These are phyloP conservation scores for Subacronicta megacephala DNA, from an alignment of 2,888 invertebrate genomes.

Conservation along the genomic window DNA sequence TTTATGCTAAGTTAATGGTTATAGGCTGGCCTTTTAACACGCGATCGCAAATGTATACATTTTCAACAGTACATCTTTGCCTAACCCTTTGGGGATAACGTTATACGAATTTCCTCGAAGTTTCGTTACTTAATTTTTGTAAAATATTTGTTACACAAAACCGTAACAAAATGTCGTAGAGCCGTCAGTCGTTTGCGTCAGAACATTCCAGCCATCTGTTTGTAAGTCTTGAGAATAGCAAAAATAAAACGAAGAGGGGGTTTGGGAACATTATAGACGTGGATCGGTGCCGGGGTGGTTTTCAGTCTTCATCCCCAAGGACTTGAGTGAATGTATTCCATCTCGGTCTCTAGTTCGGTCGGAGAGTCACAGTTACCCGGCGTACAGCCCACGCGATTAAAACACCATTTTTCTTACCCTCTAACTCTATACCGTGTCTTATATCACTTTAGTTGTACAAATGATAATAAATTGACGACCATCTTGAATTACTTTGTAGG, in stretches of 20 bases:
- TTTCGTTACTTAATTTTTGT: background rate
- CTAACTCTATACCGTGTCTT: too few species aligned
- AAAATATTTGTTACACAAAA: slow-evolving; percentile 19
- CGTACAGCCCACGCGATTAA: slow-evolving; percentile 36
- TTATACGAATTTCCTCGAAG: too few species aligned
- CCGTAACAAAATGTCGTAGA: slow-evolving; percentile 8
- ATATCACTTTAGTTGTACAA: too few species aligned
- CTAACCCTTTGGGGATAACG: too few species aligned
- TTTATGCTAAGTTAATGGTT: too few species aligned
- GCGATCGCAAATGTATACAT: too few species aligned
- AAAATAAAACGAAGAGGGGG: slow-evolving; percentile 67
- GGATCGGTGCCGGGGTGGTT: slow-evolving; percentile 69
- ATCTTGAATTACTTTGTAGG: too few species aligned
- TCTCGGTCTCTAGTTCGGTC: slow-evolving; percentile 61
- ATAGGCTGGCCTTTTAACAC: too few species aligned
- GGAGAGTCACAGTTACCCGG: slow-evolving; percentile 48
- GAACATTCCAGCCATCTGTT: slow-evolving; percentile 46
- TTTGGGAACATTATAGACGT: slow-evolving; percentile 70
- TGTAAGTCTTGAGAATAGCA: slow-evolving; percentile 54
- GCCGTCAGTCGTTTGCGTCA: slow-evolving; percentile 21
- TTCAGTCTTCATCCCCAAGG: slow-evolving; percentile 67
- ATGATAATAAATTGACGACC: too few species aligned
- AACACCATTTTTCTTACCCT: slow-evolving; percentile 25
- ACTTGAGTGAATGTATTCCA: slow-evolving; percentile 60
- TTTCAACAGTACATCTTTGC: too few species aligned